Evolutionary conservation across 2,888 invertebrate genomes (phyloP).

Genomic region (Noctua pronuba): DNA sequence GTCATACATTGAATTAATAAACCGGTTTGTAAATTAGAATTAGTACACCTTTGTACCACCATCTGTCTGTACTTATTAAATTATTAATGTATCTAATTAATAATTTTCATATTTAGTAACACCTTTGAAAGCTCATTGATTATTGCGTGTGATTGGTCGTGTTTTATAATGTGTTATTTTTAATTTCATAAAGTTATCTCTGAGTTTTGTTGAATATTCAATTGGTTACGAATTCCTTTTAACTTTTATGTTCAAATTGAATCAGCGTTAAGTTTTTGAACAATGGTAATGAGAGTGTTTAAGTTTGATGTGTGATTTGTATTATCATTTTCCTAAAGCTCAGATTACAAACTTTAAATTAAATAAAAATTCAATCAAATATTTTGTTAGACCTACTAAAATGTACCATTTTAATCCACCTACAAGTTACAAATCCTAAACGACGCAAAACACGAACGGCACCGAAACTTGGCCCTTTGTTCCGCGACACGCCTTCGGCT

Average conservation of each 20-base stretch:
- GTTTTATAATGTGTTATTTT: constrained; percentile 28
- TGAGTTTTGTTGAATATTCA: constrained; percentile 2
- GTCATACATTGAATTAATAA: constrained; percentile 56
- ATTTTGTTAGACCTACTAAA: background rate
- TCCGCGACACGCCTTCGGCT: constrained; percentile 29
- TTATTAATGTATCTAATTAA: constrained; percentile 49
- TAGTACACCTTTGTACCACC: constrained; percentile 60
- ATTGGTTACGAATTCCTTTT: background rate
- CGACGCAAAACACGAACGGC: background rate
- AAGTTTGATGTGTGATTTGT: background rate
- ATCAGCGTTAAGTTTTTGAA: background rate
- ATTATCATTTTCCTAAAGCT: background rate
- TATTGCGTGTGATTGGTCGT: constrained; percentile 40
- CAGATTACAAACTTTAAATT: background rate
- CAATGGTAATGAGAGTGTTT: background rate
- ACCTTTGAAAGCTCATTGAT: constrained; percentile 47
- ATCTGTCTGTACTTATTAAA: constrained; percentile 60
- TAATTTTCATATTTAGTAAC: constrained; percentile 40
- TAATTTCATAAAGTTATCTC: background rate
- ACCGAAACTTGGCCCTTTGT: constrained; percentile 31
- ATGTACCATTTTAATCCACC: background rate
- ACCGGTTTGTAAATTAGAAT: constrained; percentile 64
- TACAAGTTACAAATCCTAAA: constrained; percentile 10
- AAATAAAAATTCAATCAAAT: no score
- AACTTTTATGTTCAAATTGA: constrained; percentile 28